These are phyloP conservation scores for Venusia cambrica DNA, from an alignment of 2,888 invertebrate species.

Conservation along the genomic window DNA sequence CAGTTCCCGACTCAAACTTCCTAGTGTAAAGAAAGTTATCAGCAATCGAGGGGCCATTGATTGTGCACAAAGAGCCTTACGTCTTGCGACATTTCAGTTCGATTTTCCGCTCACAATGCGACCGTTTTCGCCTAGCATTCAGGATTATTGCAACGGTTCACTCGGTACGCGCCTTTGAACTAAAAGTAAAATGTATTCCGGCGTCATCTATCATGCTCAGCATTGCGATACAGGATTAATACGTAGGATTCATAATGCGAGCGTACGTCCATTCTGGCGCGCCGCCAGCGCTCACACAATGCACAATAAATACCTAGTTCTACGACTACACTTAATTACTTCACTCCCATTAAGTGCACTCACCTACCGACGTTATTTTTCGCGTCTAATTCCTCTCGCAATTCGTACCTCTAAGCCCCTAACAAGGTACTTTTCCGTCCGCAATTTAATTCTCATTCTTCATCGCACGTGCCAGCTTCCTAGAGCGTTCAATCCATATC, in stretches of 20 bases:
- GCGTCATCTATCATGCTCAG: slow-evolving; percentile 47
- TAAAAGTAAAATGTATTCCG: slow-evolving; percentile 26
- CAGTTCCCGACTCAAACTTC: slow-evolving; percentile 60
- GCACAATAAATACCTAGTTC: slow-evolving; percentile 70
- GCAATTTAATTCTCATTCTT: slow-evolving; percentile 5
- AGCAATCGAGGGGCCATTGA: slow-evolving; percentile 75
- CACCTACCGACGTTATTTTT: slow-evolving; percentile 25
- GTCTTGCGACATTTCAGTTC: slow-evolving; percentile 36
- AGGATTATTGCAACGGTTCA: slow-evolving; percentile 62
- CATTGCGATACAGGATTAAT: slow-evolving; percentile 58
- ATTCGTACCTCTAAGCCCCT: slow-evolving; percentile 8
- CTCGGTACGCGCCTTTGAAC: slow-evolving; percentile 37
- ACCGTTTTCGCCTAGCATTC: slow-evolving; percentile 69
- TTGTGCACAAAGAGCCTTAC: slow-evolving; percentile 68
- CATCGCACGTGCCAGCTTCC: slow-evolving; percentile 8
- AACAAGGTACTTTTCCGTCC: neutral
- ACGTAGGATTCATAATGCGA: slow-evolving; percentile 65
- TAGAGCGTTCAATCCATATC: slow-evolving; percentile 9
- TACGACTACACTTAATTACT: slow-evolving; percentile 70
- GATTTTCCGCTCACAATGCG: slow-evolving; percentile 71
- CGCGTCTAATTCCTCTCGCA: slow-evolving; percentile 12
- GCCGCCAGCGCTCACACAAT: slow-evolving; percentile 65
- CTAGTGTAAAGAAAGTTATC: slow-evolving; percentile 69
- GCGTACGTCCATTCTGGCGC: slow-evolving; percentile 58
- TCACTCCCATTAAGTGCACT: slow-evolving; percentile 56